Evolutionary conservation across 2,888 invertebrate species (phyloP).

Genomic region (Hypercompe scribonia): DNA sequence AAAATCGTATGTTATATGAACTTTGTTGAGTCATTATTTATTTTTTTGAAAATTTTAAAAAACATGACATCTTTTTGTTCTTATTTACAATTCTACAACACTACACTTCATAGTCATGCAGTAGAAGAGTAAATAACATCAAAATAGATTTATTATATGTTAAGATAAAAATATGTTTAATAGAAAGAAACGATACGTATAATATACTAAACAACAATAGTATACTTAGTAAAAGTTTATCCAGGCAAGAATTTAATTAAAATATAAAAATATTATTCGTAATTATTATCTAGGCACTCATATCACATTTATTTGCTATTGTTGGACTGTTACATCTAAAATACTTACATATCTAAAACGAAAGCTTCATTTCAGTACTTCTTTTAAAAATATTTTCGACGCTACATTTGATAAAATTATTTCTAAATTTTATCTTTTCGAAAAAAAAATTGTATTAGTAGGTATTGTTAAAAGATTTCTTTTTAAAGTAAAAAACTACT

Average conservation of each 20-base stretch:
- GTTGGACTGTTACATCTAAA: slow-evolving; percentile 38
- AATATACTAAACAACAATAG: slow-evolving; percentile 20
- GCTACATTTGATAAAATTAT: not conserved
- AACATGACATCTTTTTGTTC: not conserved
- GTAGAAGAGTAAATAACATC: slow-evolving; percentile 30
- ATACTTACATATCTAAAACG: slow-evolving; percentile 24
- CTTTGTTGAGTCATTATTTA: not conserved
- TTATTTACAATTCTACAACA: slow-evolving; percentile 1
- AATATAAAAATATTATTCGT: slow-evolving; percentile 26
- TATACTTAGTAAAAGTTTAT: slow-evolving; percentile 16
- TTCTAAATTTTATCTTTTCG: not conserved
- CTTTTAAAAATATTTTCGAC: not conserved
- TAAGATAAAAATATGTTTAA: slow-evolving; percentile 9
- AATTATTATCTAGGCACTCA: slow-evolving; percentile 36
- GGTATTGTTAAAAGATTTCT: no score
- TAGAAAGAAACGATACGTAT: slow-evolving; percentile 8
- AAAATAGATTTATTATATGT: not conserved
- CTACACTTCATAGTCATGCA: slow-evolving; percentile 23
- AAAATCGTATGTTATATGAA: not conserved
- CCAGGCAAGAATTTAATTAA: slow-evolving; percentile 41
- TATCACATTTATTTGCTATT: slow-evolving; percentile 39
- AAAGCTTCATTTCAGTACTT: not conserved
- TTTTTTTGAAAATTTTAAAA: not conserved
- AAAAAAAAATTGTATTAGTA: no score
- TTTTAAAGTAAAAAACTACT: not conserved